phyloP scores from a whole-genome alignment of 1,140 invertebrate genomes.

The Plectrocnemia conspersa region DNA sequence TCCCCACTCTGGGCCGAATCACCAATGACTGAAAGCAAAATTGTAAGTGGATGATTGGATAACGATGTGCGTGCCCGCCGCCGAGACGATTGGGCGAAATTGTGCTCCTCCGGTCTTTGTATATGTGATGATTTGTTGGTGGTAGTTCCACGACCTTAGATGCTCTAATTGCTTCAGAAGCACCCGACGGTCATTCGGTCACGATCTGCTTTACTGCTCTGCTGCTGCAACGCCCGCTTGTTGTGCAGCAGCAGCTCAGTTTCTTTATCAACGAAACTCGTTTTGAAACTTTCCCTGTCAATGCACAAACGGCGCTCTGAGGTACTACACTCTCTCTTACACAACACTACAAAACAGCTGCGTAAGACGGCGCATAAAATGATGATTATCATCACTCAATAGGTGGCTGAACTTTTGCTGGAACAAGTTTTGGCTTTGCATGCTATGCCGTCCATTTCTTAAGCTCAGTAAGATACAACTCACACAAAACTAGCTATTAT shows the following conservation, averaged over 20 bases:
- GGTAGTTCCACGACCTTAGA: not conserved
- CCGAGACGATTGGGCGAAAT: slow-evolving; percentile 7
- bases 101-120: not conserved
- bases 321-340: slow-evolving; percentile 23
- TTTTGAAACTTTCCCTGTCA: slow-evolving; percentile 23
- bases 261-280: slow-evolving; percentile 16
- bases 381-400: too few species aligned
- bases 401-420: too few species aligned
- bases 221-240: not conserved
- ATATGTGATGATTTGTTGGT: not conserved
- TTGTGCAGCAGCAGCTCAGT: slow-evolving; percentile 2
- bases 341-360: slow-evolving; percentile 22
- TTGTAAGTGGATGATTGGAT: slow-evolving; percentile 18
- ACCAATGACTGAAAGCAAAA: slow-evolving; percentile 14
- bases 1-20: too few species aligned
- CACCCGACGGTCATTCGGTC: too few species aligned
- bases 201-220: not conserved
- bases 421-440: too few species aligned
- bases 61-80: slow-evolving; percentile 6
- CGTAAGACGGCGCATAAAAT: too few species aligned
- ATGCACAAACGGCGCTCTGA: slow-evolving; percentile 8
- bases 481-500: too few species aligned
- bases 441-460: too few species aligned
- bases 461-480: too few species aligned
- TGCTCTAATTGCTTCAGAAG: not conserved